Conservation (phyloP, 2,797 vertebrate genomes). For the Bradypus variegatus region DNA sequence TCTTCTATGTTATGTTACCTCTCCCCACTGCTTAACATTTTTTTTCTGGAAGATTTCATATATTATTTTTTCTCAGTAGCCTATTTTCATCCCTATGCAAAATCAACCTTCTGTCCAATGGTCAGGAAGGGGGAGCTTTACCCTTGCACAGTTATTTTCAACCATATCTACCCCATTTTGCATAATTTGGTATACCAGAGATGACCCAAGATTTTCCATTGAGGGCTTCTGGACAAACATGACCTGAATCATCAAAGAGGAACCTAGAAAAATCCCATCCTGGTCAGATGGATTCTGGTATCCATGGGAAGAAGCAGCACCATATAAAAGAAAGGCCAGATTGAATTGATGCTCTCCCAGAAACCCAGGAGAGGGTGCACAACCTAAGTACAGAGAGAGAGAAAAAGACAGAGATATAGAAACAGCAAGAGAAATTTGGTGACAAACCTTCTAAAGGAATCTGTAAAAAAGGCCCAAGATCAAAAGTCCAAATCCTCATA, state of each 20-base stretch:
- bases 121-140: not conserved
- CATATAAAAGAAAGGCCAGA: not conserved
- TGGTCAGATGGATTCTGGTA: not conserved
- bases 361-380: not conserved
- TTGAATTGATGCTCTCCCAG: not conserved
- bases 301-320: not conserved
- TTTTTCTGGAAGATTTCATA: not conserved
- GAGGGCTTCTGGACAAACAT: not conserved
- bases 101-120: not conserved
- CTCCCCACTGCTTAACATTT: not conserved
- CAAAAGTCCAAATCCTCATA: not conserved
- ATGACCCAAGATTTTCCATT: not conserved
- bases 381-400: not conserved
- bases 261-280: not conserved
- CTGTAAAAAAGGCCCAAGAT: not conserved
- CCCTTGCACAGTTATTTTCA: not conserved
- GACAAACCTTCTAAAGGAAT: not conserved
- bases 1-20: not conserved
- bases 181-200: not conserved
- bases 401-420: not conserved
- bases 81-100: not conserved
- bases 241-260: not conserved
- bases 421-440: not conserved
- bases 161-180: not conserved
- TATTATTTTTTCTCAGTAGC: not conserved